Conservation (phyloP, 2,888 invertebrate species). For the Gandaritis pyraliata region DNA sequence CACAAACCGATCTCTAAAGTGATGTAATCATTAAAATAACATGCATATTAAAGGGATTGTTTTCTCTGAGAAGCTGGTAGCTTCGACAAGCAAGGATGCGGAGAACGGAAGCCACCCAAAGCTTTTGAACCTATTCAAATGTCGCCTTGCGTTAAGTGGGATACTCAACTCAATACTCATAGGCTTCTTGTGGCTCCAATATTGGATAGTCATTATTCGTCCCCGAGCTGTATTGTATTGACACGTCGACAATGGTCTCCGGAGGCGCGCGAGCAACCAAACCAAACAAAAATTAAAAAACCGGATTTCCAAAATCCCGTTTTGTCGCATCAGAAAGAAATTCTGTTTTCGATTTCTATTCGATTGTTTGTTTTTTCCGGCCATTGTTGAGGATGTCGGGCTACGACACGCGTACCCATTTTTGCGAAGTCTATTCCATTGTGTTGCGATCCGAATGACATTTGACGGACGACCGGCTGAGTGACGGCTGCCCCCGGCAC, state of each 20-base stretch:
- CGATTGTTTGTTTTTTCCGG: slow-evolving; percentile 80
- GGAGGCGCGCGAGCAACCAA: slow-evolving; percentile 60
- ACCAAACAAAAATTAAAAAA: slow-evolving; percentile 73
- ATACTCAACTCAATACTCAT: slow-evolving; percentile 26
- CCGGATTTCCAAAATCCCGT: slow-evolving; percentile 84
- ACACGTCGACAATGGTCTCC: slow-evolving; percentile 62
- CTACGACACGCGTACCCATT: slow-evolving; percentile 79
- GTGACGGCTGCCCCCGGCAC: slow-evolving; percentile 52
- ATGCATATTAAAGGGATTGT: slow-evolving; percentile 3
- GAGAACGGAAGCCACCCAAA: slow-evolving; percentile 35
- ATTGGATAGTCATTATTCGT: slow-evolving; percentile 53
- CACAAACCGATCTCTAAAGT: not conserved
- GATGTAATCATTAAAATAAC: slow-evolving; percentile 7
- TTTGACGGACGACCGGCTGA: slow-evolving; percentile 72
- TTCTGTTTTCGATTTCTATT: slow-evolving; percentile 83
- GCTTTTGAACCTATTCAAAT: slow-evolving; percentile 35
- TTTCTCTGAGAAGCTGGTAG: not conserved
- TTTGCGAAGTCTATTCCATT: slow-evolving; percentile 81
- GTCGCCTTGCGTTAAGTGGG: slow-evolving; percentile 34
- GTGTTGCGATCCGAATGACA: slow-evolving; percentile 75
- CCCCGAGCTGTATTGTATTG: slow-evolving; percentile 50
- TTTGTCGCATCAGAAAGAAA: slow-evolving; percentile 76
- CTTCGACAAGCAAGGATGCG: slow-evolving; percentile 12
- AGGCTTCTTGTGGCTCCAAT: slow-evolving; percentile 39
- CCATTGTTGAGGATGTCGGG: slow-evolving; percentile 74